Base-by-base conservation (phyloP, 2,797 vertebrate genomes). In the Spinibarbus caldwelli region DNA sequence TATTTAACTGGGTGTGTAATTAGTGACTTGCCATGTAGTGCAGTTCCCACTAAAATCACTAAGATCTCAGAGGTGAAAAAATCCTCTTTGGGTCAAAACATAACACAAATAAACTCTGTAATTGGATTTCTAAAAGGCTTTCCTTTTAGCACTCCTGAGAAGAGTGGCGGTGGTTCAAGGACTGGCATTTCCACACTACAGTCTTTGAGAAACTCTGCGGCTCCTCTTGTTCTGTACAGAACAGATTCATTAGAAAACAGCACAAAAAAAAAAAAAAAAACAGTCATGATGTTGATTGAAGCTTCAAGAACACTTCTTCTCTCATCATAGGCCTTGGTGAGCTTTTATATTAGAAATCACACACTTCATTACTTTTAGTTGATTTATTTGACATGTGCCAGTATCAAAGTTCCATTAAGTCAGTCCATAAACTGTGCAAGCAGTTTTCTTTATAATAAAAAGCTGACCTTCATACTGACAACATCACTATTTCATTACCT, bases 1-100 rank as follows among this genome's bases (percentile, higher is more conserved):
- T 36, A 36, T 36, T 36, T 36, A 36, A 36, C 36, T 91, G 91
- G 89, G 91, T 93, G 92, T 94, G 92, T 93, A 94, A 93, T 94
- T 90, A 91, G 90, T 90, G 92, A 90, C 91, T 77, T 76, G 68
- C 78, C 64, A 47, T 71, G 26, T 80, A 59, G 79, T 14, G 75
- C 87, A 91, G 88, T 66, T 88, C 86, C 54, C 45, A 66, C 76
- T 90, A 80, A 71, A 86, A 88, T 88, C 88, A 36, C 5, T 36
- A 36, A 75, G 82, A 90, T 87, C 86, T 90, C 67, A 84, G 84
- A 90, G 88, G 88, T 89, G 87, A 89, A 83, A 89, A 88, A 89
- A 52, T 34, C 59, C 80, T 82, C 73, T 77, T 81, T 76, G 75
- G 78, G 68, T 87, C 83, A 87, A 68, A 80, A 81, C 72, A 19